phyloP scores from a whole-genome alignment of 2,888 invertebrate species.

The Rotaria macrura region DNA sequence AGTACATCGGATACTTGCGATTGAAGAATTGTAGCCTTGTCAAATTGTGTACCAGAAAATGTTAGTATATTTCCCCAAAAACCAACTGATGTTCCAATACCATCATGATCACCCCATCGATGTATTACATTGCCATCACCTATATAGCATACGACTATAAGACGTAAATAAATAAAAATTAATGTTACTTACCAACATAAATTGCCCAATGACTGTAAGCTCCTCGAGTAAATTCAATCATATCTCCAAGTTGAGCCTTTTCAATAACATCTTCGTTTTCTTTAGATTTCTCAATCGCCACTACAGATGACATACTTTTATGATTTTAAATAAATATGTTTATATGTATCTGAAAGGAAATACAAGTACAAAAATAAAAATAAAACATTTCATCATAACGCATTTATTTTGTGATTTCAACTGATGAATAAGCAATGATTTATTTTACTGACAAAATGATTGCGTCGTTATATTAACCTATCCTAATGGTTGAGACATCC shows the following conservation, averaged over 20 bases:
- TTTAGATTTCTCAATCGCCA: background rate
- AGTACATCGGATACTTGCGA: constrained; percentile 36
- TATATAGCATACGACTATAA: constrained; percentile 9
- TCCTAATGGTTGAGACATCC: background rate
- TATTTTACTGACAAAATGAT: too few relatives aligned
- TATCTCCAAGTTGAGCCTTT: constrained; percentile 37
- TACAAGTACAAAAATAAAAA: background rate
- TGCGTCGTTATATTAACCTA: background rate
- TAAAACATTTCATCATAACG: background rate
- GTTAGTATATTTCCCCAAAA: constrained; percentile 36
- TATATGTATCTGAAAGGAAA: background rate
- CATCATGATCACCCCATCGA: constrained; percentile 38
- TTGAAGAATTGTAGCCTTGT: constrained; percentile 36
- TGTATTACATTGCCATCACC: constrained; percentile 37
- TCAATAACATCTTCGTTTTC: constrained; percentile 36
- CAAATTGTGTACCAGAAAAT: constrained; percentile 36
- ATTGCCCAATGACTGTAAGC: constrained; percentile 40
- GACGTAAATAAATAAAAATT: background rate
- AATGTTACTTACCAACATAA: constrained; percentile 37
- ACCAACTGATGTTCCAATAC: constrained; percentile 35
- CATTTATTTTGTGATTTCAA: background rate
- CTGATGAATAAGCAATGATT: background rate
- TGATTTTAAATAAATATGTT: too few relatives aligned
- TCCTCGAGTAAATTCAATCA: constrained; percentile 38
- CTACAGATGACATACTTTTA: too few relatives aligned